Conservation (phyloP, 2,113 vertebrate genomes). For the Vidua macroura region DNA sequence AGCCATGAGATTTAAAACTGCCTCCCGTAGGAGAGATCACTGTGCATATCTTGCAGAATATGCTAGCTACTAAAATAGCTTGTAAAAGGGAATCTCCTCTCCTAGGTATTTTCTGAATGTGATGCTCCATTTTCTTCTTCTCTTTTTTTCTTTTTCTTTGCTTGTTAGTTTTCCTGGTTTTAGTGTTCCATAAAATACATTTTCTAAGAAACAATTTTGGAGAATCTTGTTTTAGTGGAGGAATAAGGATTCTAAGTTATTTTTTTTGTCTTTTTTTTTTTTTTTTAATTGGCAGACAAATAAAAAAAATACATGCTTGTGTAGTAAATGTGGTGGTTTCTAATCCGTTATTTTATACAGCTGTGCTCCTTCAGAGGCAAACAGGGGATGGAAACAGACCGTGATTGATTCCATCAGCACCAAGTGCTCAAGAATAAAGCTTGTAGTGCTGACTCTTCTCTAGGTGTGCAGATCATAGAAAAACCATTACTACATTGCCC, state of each 20-base stretch:
- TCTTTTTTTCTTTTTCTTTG: fast-evolving
- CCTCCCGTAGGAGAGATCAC: background rate
- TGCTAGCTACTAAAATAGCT: constrained; percentile 15
- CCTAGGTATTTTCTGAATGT: background rate
- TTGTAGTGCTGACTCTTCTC: background rate
- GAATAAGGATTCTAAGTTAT: background rate
- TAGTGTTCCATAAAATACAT: background rate
- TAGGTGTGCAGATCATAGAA: background rate
- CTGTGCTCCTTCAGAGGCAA: background rate
- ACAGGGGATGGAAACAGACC: background rate
- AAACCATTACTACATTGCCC: constrained; percentile 1
- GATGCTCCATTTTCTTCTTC: background rate
- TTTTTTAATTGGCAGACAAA: background rate
- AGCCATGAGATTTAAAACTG: background rate
- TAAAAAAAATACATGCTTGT: background rate
- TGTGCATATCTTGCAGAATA: background rate
- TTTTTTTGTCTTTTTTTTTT: background rate
- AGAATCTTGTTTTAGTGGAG: background rate
- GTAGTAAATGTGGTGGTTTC: background rate
- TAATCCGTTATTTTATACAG: background rate
- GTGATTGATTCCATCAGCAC: background rate
- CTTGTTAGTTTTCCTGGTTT: background rate
- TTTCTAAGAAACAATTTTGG: background rate
- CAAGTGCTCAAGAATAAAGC: background rate
- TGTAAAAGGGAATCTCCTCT: constrained; percentile 28